These are phyloP conservation scores for Eristalinus sepulchralis DNA, from an alignment of 2,888 invertebrate species.

Conservation along the genomic window DNA sequence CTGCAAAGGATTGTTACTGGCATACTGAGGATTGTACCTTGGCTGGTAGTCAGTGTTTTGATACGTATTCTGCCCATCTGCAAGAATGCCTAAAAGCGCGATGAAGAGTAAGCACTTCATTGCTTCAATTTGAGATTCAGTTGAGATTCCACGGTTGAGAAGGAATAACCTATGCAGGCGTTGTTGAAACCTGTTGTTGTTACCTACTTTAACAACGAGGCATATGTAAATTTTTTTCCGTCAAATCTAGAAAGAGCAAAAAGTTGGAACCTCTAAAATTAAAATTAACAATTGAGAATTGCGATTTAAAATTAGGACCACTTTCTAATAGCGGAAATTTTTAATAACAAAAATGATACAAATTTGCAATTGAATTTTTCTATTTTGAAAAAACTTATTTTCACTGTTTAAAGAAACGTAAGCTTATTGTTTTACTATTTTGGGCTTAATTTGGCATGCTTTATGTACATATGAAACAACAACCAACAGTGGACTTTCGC, in stretches of 20 bases:
- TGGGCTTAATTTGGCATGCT: too few species aligned
- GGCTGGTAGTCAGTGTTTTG: slow-evolving; percentile 78
- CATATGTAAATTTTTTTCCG: not conserved
- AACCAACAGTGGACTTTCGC: too few species aligned
- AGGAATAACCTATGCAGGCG: not conserved
- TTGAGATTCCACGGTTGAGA: not conserved
- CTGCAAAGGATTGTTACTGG: slow-evolving; percentile 74
- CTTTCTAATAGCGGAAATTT: too few species aligned
- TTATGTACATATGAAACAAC: too few species aligned
- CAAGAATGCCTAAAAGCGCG: slow-evolving; percentile 12
- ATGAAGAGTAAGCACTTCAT: slow-evolving; percentile 36
- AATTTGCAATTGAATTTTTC: too few species aligned
- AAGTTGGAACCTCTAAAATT: too few species aligned
- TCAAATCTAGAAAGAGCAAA: not conserved
- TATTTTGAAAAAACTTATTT: too few species aligned
- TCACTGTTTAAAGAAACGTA: too few species aligned
- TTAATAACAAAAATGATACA: too few species aligned
- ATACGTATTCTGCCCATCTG: slow-evolving; percentile 38
- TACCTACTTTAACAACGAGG: not conserved
- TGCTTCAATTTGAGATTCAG: not conserved
- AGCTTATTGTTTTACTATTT: too few species aligned
- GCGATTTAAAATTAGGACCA: too few species aligned
- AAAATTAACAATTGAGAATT: too few species aligned
- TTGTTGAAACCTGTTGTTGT: not conserved
- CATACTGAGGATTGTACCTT: slow-evolving; percentile 77